Evolutionary conservation across 2,888 invertebrate genomes (phyloP).

Genomic region (Phaedon cochleariae): DNA sequence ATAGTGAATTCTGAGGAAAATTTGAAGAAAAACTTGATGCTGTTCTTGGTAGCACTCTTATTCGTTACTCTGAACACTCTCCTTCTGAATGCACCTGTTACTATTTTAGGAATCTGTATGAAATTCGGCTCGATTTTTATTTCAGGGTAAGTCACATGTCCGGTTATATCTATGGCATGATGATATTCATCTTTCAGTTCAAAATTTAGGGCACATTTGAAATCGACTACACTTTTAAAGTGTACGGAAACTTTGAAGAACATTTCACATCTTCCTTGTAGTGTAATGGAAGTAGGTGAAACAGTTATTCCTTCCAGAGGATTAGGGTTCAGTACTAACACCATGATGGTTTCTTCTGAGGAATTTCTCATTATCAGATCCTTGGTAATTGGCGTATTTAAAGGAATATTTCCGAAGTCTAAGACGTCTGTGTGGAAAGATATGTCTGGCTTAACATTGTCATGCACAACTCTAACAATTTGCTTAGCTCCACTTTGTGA

Average conservation of each 20-base stretch:
- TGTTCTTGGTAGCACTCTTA: slow-evolving; percentile 45
- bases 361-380: slow-evolving; percentile 45
- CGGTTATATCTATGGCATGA: slow-evolving; percentile 61
- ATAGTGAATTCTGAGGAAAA: slow-evolving; percentile 58
- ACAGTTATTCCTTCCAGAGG: slow-evolving; percentile 42
- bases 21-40: slow-evolving; percentile 53
- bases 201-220: slow-evolving; percentile 36
- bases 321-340: slow-evolving; percentile 41
- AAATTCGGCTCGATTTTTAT: slow-evolving; percentile 64
- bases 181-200: slow-evolving; percentile 52
- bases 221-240: slow-evolving; percentile 37
- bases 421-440: slow-evolving; percentile 40
- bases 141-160: slow-evolving; percentile 65
- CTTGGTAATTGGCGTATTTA: slow-evolving; percentile 52
- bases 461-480: slow-evolving; percentile 32
- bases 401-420: slow-evolving; percentile 55
- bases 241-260: slow-evolving; percentile 44
- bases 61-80: slow-evolving; percentile 54
- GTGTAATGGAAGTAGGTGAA: slow-evolving; percentile 43
- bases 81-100: slow-evolving; percentile 52
- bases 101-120: slow-evolving; percentile 64
- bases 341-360: slow-evolving; percentile 39
- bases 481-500: slow-evolving; percentile 55
- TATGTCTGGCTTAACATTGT: slow-evolving; percentile 28
- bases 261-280: slow-evolving; percentile 44